These are phyloP conservation scores for Eurytoma californica DNA, from an alignment of 2,888 invertebrate genomes.

Conservation along the genomic window DNA sequence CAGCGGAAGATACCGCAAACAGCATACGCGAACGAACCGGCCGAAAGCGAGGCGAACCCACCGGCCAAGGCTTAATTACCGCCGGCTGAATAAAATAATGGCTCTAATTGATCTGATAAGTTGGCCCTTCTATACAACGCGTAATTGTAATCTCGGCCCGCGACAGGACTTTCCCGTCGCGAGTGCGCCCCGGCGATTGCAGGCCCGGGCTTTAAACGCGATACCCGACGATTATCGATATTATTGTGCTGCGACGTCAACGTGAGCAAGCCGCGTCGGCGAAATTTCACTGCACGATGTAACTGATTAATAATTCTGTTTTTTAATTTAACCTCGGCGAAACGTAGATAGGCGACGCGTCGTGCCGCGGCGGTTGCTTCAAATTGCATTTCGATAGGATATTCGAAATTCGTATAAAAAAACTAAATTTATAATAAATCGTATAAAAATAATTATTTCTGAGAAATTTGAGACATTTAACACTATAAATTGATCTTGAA, in stretches of 20 bases:
- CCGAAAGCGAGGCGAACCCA: background rate
- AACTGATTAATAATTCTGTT: background rate
- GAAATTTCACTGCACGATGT: background rate
- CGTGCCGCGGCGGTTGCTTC: too few relatives aligned
- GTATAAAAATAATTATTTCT: too few relatives aligned
- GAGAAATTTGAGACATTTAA: too few relatives aligned
- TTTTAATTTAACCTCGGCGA: background rate
- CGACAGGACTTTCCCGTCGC: background rate
- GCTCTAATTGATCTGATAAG: constrained; percentile 70
- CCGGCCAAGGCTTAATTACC: constrained; percentile 17
- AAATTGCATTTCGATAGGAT: too few relatives aligned
- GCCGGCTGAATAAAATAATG: constrained; percentile 69
- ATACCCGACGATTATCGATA: constrained; percentile 20
- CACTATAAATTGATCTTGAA: too few relatives aligned
- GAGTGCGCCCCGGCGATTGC: background rate
- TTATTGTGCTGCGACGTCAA: background rate
- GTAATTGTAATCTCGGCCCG: constrained; percentile 1
- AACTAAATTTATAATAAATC: too few relatives aligned
- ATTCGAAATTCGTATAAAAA: too few relatives aligned
- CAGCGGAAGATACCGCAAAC: constrained; percentile 1
- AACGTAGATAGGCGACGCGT: too few relatives aligned
- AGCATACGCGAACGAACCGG: constrained; percentile 4
- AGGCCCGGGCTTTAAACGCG: background rate
- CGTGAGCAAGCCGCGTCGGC: background rate
- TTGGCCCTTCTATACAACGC: constrained; percentile 19